Conservation (phyloP, 1,140 invertebrate genomes). For the Heterodera carotae region DNA sequence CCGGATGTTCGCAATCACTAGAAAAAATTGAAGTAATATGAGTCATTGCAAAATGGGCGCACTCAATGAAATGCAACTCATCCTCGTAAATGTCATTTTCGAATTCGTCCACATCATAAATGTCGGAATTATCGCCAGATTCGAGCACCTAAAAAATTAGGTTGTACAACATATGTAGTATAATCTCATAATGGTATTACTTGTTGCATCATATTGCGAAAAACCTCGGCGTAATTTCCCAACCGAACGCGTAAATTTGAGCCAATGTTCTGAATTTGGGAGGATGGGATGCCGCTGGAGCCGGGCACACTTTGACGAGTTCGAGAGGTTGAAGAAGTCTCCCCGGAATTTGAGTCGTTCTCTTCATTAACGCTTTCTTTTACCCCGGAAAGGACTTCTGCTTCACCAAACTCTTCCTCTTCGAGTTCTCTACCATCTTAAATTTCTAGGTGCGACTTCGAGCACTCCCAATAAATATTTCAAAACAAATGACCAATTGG, state of each 20-base stretch:
- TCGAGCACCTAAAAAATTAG: slow-evolving; percentile 21
- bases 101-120: slow-evolving; percentile 34
- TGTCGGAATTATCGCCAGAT: slow-evolving; percentile 23
- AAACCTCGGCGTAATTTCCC: slow-evolving; percentile 50
- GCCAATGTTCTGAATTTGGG: slow-evolving; percentile 10
- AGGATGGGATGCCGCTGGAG: slow-evolving; percentile 12
- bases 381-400: background rate
- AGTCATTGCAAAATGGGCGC: slow-evolving; percentile 14
- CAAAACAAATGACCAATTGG: background rate
- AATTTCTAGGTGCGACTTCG: too few relatives aligned
- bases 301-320: background rate
- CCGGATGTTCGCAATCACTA: slow-evolving; percentile 1
- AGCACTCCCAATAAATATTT: too few relatives aligned
- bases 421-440: background rate
- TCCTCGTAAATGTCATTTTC: slow-evolving; percentile 51
- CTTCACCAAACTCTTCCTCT: background rate
- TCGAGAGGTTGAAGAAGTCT: background rate
- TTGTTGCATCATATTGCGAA: slow-evolving; percentile 50
- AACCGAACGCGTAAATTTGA: slow-evolving; percentile 36
- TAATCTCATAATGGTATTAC: slow-evolving; percentile 15
- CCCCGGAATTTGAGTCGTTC: background rate
- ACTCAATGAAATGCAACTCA: slow-evolving; percentile 35
- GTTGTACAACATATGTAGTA: background rate
- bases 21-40: background rate
- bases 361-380: background rate